phyloP scores from a whole-genome alignment of 2,888 invertebrate species.

The Caenorhabditis wallacei region DNA sequence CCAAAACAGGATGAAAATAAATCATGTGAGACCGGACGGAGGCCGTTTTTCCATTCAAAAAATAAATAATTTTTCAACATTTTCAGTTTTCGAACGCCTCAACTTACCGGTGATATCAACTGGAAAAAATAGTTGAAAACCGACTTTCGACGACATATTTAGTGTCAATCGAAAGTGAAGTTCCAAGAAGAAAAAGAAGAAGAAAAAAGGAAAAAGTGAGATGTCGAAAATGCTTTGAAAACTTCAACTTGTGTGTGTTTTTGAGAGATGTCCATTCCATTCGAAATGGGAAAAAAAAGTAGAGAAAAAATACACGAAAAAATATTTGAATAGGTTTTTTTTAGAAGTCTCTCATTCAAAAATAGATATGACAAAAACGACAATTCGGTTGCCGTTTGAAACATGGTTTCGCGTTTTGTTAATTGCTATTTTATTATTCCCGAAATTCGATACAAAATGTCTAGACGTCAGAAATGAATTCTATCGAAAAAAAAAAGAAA shows the following conservation, averaged over 20 bases:
- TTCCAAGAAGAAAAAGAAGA: not conserved
- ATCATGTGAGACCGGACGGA: slow-evolving; percentile 16
- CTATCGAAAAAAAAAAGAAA: too few relatives aligned
- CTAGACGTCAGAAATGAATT: not conserved
- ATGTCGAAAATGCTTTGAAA: slow-evolving; percentile 18
- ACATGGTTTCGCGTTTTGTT: slow-evolving; percentile 1
- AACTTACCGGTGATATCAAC: slow-evolving; percentile 46
- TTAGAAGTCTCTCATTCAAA: slow-evolving; percentile 11
- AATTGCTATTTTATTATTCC: not conserved
- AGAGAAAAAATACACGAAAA: slow-evolving; percentile 34
- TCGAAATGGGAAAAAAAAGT: slow-evolving; percentile 24
- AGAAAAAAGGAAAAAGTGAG: slow-evolving; percentile 25
- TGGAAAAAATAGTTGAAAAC: slow-evolving; percentile 52
- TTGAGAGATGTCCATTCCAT: slow-evolving; percentile 39
- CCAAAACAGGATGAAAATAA: slow-evolving; percentile 31
- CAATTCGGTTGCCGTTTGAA: not conserved
- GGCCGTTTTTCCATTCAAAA: slow-evolving; percentile 2
- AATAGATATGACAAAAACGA: not conserved
- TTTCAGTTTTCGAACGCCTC: slow-evolving; percentile 1
- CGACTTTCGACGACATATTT: slow-evolving; percentile 37
- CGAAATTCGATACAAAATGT: slow-evolving; percentile 1
- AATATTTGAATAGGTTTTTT: slow-evolving; percentile 19
- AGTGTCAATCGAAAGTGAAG: not conserved
- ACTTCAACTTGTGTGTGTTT: slow-evolving; percentile 40
- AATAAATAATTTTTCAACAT: not conserved